Evolutionary conservation across 2,797 vertebrate genomes (phyloP).

Genomic region (Scyliorhinus canicula): DNA sequence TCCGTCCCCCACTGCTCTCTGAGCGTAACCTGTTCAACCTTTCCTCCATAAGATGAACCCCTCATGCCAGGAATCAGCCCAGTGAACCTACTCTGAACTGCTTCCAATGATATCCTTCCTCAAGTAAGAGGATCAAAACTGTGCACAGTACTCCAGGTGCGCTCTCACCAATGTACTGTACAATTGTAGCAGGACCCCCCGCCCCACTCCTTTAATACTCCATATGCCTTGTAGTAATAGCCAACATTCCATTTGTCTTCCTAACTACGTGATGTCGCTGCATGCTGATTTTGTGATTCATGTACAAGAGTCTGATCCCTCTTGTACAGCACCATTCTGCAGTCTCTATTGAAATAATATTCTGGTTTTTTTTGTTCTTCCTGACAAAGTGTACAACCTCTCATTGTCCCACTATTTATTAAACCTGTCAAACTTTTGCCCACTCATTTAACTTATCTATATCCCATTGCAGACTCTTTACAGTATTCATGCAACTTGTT

Average conservation of each 20-base stretch:
- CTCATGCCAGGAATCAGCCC: neutral
- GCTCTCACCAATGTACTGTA: neutral
- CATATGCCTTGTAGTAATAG: neutral
- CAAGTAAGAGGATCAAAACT: neutral
- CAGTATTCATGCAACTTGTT: neutral
- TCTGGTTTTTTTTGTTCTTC: neutral
- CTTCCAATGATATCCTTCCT: neutral
- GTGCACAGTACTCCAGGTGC: neutral
- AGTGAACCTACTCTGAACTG: neutral
- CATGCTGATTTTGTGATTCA: neutral
- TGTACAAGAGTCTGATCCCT: neutral
- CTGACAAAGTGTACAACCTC: neutral
- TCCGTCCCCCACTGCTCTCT: no score
- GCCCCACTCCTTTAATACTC: neutral
- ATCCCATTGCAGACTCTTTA: no score
- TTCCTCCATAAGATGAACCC: neutral
- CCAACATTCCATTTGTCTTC: neutral
- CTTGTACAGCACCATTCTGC: neutral
- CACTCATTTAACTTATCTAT: neutral
- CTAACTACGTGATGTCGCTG: neutral
- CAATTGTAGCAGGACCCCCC: neutral
- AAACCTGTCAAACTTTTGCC: neutral
- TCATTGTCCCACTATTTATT: neutral
- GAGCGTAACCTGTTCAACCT: neutral
- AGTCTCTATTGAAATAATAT: no score